These are phyloP conservation scores for Tylochromis polylepis DNA, from an alignment of 2,113 vertebrate genomes.

Conservation along the genomic window DNA sequence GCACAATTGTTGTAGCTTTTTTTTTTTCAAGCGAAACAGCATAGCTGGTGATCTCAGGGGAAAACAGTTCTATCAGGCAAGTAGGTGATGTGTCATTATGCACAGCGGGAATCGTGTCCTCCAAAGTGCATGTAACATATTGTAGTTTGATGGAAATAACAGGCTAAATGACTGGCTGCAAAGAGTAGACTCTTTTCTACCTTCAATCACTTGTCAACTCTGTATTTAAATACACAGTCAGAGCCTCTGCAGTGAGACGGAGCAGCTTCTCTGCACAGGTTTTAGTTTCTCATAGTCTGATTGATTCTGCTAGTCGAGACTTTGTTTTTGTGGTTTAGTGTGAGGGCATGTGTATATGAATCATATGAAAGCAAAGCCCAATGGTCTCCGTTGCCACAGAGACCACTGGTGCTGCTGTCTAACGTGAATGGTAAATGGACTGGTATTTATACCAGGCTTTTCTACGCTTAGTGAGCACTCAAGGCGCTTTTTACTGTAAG, in stretches of 20 bases:
- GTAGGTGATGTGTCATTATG: conserved; percentile 21
- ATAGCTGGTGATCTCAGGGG: background rate
- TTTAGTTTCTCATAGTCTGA: background rate
- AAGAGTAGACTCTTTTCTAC: background rate
- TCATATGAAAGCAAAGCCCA: background rate
- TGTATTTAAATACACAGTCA: background rate
- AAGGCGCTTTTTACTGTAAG: background rate
- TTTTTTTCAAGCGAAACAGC: background rate
- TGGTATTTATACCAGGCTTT: background rate
- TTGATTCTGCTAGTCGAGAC: background rate
- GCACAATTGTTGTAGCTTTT: background rate
- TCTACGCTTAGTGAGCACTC: background rate
- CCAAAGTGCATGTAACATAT: background rate
- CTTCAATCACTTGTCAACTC: background rate
- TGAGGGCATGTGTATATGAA: background rate
- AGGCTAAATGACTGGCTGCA: background rate
- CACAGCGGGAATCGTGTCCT: background rate
- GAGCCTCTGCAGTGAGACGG: background rate
- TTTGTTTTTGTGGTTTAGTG: background rate
- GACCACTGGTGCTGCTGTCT: background rate
- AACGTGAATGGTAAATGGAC: background rate
- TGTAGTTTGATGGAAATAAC: conserved; percentile 14
- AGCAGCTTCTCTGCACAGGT: background rate
- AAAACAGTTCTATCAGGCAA: background rate
- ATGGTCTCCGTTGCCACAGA: background rate